These are phyloP conservation scores for Actinernus sp. DNA, from an alignment of 92 coral and sea anemone species.

Conservation along the genomic window DNA sequence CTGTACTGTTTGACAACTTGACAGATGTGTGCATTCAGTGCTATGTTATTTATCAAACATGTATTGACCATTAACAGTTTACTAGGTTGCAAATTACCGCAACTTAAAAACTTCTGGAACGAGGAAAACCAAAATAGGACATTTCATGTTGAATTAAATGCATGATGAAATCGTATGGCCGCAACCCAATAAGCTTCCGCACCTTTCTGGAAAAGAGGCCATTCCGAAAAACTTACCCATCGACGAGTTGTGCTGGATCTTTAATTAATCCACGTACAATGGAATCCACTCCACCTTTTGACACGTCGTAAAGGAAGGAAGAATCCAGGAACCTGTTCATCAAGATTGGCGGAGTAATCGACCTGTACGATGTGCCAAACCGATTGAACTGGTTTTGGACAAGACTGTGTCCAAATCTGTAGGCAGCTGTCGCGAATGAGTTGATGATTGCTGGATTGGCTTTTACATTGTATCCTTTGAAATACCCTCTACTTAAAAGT, in stretches of 20 bases:
- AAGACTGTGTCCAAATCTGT: conserved; percentile 53
- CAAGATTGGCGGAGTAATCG: not conserved
- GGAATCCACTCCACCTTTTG: conserved; percentile 52
- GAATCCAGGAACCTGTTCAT: conserved; percentile 20
- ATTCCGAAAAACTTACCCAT: conserved; percentile 45
- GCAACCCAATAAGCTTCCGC: too few species aligned
- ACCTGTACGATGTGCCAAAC: not conserved
- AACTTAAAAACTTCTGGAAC: too few species aligned
- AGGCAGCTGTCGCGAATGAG: conserved; percentile 39
- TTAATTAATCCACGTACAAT: conserved; percentile 28
- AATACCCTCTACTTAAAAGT: conserved; percentile 12
- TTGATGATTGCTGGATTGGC: conserved; percentile 20
- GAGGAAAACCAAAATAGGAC: too few species aligned
- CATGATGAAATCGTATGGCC: too few species aligned
- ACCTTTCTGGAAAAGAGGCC: too few species aligned
- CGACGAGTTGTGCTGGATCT: conserved; percentile 36
- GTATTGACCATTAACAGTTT: too few species aligned
- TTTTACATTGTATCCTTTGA: not conserved
- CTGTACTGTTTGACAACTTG: too few species aligned
- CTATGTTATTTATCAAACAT: too few species aligned
- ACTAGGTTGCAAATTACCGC: too few species aligned
- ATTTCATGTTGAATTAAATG: too few species aligned
- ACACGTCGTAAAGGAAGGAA: conserved; percentile 15
- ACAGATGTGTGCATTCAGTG: too few species aligned
- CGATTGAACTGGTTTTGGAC: conserved; percentile 9